A percentile compares a stretch with the other conserved stretches of the same genome.
These are phyloP conservation scores for Zootoca vivipara DNA, from an alignment of 2,113 vertebrate species.

Conservation along the genomic window DNA sequence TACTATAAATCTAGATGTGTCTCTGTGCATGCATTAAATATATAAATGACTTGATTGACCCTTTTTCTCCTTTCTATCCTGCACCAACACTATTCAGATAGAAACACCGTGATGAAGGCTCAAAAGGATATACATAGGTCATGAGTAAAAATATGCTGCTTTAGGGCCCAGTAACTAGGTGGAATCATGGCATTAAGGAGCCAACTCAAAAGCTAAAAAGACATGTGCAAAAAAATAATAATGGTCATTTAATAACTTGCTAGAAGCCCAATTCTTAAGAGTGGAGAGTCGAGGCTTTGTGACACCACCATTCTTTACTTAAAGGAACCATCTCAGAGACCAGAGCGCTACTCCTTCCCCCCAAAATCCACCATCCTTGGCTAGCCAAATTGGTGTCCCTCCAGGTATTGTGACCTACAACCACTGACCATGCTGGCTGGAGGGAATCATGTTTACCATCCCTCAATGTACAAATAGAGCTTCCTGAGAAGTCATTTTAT, in stretches of 20 bases:
- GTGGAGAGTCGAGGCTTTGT: no score
- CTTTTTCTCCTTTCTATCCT: background rate
- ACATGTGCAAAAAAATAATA: background rate
- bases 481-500: slow-evolving; percentile 24
- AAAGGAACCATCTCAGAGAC: no score
- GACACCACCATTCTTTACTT: no score
- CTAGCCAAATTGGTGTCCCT: background rate
- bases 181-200: background rate
- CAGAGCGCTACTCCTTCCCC: background rate
- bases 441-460: no score
- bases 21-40: background rate
- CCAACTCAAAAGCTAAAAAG: background rate
- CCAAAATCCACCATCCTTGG: no score
- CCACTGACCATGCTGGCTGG: background rate
- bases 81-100: background rate
- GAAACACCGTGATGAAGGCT: background rate
- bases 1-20: no score
- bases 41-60: background rate
- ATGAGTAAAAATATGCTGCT: background rate
- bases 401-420: background rate
- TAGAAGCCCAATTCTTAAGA: no score
- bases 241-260: background rate
- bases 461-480: slow-evolving; percentile 4
- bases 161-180: background rate
- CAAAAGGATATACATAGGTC: background rate